phyloP scores from a whole-genome alignment of 2,888 invertebrate species.

The Rhingia rostrata region DNA sequence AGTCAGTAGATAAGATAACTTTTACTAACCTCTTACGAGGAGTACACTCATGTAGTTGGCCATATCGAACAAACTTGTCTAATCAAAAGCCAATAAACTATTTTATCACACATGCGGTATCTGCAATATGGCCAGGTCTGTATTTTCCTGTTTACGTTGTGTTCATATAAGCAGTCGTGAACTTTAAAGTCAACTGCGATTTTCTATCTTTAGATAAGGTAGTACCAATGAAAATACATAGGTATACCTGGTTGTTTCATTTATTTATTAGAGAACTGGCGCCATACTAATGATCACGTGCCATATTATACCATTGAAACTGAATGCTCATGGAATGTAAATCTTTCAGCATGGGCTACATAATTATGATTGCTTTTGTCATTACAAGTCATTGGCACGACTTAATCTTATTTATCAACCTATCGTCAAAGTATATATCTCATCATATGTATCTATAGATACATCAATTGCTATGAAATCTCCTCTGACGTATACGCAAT shows the following conservation, averaged over 20 bases:
- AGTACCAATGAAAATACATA: too few species aligned
- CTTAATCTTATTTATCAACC: too few species aligned
- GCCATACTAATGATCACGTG: too few species aligned
- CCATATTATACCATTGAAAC: too few species aligned
- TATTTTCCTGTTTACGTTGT: too few species aligned
- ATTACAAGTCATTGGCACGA: too few species aligned
- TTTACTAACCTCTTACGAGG: neutral
- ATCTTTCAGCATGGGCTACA: too few species aligned
- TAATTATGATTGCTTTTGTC: too few species aligned
- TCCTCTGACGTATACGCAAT: constrained; percentile 19
- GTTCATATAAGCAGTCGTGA: neutral
- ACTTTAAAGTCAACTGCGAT: neutral
- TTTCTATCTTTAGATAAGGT: neutral
- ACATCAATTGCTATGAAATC: neutral
- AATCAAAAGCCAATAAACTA: neutral
- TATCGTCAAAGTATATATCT: neutral
- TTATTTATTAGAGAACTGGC: too few species aligned
- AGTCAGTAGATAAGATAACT: too few species aligned
- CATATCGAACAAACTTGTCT: neutral
- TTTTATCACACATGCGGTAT: neutral
- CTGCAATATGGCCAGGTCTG: too few species aligned
- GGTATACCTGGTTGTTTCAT: neutral
- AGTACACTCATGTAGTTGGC: neutral
- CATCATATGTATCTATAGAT: neutral
- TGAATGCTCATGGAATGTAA: too few species aligned